A percentile compares a stretch with the other conserved stretches of the same genome.
Evolutionary conservation across 2,797 vertebrate species (phyloP).

Genomic region (Danio choprae): DNA sequence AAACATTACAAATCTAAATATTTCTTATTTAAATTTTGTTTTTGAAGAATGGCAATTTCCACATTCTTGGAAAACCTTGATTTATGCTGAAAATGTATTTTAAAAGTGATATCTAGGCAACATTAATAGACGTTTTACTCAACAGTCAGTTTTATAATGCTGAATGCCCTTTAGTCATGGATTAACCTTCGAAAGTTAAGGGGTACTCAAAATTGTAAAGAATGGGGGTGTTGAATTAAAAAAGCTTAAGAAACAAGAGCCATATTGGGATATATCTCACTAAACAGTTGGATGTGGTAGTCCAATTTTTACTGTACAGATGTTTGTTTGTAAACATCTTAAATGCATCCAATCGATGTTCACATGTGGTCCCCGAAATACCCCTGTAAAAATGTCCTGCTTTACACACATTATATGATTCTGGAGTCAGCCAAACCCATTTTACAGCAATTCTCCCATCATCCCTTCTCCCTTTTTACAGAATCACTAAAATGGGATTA

Average conservation of each 20-base stretch:
- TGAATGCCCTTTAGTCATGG: neutral
- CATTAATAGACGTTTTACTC: too few relatives aligned
- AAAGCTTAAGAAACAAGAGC: neutral
- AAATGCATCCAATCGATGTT: conserved; percentile 2
- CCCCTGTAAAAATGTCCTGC: conserved; percentile 48
- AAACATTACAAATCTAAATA: neutral
- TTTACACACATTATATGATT: conserved; percentile 35
- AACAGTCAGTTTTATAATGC: neutral
- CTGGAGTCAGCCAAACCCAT: conserved; percentile 61
- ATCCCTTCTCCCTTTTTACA: conserved; percentile 58
- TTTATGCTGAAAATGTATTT: neutral
- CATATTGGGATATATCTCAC: neutral
- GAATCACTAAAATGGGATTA: conserved; percentile 62
- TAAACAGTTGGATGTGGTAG: neutral
- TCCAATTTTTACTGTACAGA: neutral
- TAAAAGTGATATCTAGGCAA: neutral
- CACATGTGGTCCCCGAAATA: conserved; percentile 26
- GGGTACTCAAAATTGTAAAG: neutral
- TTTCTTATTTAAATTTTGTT: neutral
- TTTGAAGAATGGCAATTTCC: neutral
- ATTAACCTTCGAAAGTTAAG: neutral
- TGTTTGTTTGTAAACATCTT: neutral
- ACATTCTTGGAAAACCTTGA: neutral
- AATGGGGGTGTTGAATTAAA: neutral
- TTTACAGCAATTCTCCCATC: conserved; percentile 63